Conservation (phyloP, 2,797 vertebrate species). For the Eulemur rubriventer region DNA sequence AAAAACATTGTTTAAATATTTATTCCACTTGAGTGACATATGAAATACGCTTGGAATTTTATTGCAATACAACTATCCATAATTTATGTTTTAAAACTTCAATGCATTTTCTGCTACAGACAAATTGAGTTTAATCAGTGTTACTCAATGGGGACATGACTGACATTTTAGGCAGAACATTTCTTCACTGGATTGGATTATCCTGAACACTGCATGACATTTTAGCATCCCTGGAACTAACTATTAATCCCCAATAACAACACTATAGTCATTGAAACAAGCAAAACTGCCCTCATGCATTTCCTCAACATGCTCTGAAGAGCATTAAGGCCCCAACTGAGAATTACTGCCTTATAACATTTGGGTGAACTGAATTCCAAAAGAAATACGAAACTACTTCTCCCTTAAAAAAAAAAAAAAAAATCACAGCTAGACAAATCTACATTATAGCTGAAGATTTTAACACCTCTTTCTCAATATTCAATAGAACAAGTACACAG, state of each 20-base stretch:
- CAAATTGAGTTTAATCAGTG: not conserved
- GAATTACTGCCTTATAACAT: not conserved
- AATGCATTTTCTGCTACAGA: not conserved
- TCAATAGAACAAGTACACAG: not conserved
- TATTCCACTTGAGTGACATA: not conserved
- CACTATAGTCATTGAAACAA: not conserved
- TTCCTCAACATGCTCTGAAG: not conserved
- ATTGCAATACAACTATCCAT: not conserved
- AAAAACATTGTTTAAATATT: slow-evolving; percentile 18
- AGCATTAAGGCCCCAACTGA: not conserved
- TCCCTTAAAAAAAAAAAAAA: not conserved
- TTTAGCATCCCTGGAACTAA: not conserved
- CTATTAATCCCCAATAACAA: not conserved
- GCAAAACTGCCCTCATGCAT: not conserved
- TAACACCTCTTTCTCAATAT: not conserved
- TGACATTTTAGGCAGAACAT: not conserved
- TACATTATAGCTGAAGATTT: not conserved
- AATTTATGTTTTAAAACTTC: slow-evolving; percentile 34
- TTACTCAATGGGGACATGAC: not conserved
- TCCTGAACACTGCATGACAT: not conserved
- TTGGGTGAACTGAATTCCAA: slow-evolving; percentile 14
- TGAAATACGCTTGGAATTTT: slow-evolving; percentile 46
- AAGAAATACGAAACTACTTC: not conserved
- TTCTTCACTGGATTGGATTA: not conserved
- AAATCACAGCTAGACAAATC: not conserved